Base-by-base conservation (phyloP, 2,888 invertebrate species). In the Melinaea menophilus region DNA sequence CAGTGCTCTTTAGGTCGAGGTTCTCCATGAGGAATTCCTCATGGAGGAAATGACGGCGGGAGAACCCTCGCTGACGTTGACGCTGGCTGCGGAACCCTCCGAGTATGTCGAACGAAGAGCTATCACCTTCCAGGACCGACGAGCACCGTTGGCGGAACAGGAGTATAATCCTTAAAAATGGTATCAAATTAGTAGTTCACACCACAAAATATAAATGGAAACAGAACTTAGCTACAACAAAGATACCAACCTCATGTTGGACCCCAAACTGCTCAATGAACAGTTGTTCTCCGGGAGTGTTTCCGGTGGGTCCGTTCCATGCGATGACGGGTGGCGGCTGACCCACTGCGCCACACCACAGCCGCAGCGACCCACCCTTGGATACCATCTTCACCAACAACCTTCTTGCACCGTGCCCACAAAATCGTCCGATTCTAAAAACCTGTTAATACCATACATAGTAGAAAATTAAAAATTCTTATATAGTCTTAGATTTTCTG, bases 1-100 rank as follows among this genome's bases (percentile, higher is more conserved):
- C 98, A 98, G 69, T 94, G 93, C 46, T 97, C 92, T 3, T 89
- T 88, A 0, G 98, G 97, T 51, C 92, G 86, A 0, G 97, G 97
- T 57, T 93, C 92, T 0, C 97, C 97, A 7, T 89, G 91, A 0
- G 94, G 93, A 3, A 81, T 80, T 58, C 95, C 95, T 48, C 93
- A 22, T 22, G 51, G 93, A 92, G 0, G 80, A 74, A 0, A 90
- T 77, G 9, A 79, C 79, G 0, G 86, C 88, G 4, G 73, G 76
- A 0, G 80, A 77, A 11, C 89, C 87, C 84, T 94, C 84, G 86
- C 93, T 76, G 70, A 90, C 84, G 86, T 92, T 80, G 81, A 88
- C 74, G 88, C 92, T 73, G 75, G 85, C 70, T 82, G 85, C 76
- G 80, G 87, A 77, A 88, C 92, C 84, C 88, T 90, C 85, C 93